These are phyloP conservation scores for Drosophila mojavensis DNA, from an alignment of 1,140 invertebrate species.

Conservation along the genomic window DNA sequence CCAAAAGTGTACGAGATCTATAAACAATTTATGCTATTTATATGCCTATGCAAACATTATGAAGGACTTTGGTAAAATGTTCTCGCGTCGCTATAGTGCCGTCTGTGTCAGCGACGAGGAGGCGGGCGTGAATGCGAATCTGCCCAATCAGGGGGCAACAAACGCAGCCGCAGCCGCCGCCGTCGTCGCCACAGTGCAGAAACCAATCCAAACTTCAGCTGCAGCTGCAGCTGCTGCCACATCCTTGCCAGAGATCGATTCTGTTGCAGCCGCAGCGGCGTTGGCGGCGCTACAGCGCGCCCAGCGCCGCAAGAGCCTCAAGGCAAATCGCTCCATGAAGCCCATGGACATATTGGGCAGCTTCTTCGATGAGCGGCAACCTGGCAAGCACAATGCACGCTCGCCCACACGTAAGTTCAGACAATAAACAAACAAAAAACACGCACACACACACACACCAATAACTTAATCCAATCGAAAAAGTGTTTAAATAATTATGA, in stretches of 20 bases:
- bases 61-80: constrained; percentile 78
- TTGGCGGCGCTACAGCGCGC: constrained; percentile 42
- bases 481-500: constrained; percentile 12
- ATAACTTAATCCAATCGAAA: neutral
- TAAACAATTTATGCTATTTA: neutral
- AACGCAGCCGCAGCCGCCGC: neutral
- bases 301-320: constrained; percentile 75
- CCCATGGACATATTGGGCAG: constrained; percentile 68
- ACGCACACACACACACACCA: neutral
- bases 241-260: constrained; percentile 37
- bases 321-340: constrained; percentile 73
- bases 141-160: neutral
- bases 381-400: constrained; percentile 60
- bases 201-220: too few relatives aligned
- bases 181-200: neutral
- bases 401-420: constrained; percentile 79
- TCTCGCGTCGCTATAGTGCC: constrained; percentile 73
- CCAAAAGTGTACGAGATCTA: constrained; percentile 6
- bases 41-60: constrained; percentile 46
- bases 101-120: constrained; percentile 66
- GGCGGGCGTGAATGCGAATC: constrained; percentile 31
- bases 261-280: constrained; percentile 21
- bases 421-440: constrained; percentile 3
- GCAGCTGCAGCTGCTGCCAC: neutral
- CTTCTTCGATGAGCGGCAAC: constrained; percentile 73